Conservation (phyloP, 2,113 vertebrate species). For the Rhinoptilus africanus region DNA sequence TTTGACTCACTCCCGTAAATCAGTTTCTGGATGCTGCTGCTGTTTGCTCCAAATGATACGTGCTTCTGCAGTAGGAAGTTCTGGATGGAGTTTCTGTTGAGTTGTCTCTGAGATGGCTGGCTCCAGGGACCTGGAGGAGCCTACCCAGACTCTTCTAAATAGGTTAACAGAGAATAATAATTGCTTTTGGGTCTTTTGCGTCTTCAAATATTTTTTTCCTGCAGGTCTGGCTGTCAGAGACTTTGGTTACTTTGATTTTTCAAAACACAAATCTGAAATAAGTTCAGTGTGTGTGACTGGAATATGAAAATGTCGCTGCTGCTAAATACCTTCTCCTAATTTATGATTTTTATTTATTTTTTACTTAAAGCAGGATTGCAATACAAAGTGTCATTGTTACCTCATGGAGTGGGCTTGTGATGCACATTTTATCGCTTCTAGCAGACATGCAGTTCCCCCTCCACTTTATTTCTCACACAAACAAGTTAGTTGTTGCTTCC, state of each 20-base stretch:
- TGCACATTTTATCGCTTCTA: background rate
- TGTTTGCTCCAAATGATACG: background rate
- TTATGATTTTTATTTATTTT: background rate
- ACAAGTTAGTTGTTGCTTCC: slow-evolving; percentile 31
- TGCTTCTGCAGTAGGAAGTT: background rate
- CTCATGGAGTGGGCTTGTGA: background rate
- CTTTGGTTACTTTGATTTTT: slow-evolving; percentile 22
- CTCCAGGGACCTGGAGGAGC: background rate
- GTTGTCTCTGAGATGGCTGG: background rate
- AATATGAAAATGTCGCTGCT: slow-evolving; percentile 31
- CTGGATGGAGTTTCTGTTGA: background rate
- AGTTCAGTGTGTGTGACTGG: background rate
- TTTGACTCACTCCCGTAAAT: background rate
- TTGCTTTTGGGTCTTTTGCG: background rate
- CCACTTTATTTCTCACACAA: slow-evolving; percentile 14
- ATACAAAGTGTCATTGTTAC: background rate
- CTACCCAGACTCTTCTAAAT: background rate
- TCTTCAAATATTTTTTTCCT: background rate
- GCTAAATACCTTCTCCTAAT: background rate
- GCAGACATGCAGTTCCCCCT: background rate
- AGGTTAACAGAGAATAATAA: slow-evolving; percentile 9
- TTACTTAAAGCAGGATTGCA: background rate
- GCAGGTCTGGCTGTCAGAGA: background rate
- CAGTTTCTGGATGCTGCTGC: background rate
- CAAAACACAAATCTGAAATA: slow-evolving; percentile 5